These are phyloP conservation scores for Oplegnathus fasciatus DNA, from an alignment of 2,113 vertebrate species.

Conservation along the genomic window DNA sequence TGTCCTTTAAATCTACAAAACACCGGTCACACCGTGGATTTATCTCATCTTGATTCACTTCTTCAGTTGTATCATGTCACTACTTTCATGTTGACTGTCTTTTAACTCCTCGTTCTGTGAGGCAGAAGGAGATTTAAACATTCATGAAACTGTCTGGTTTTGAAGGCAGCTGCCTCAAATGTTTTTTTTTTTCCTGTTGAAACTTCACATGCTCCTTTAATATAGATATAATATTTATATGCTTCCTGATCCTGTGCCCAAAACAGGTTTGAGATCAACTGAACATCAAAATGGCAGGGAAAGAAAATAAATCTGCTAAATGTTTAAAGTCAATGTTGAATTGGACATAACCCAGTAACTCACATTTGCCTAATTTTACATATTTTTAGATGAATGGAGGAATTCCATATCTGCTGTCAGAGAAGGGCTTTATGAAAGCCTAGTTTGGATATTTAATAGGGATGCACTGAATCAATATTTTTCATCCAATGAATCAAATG, in stretches of 20 bases:
- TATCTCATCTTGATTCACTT: not conserved
- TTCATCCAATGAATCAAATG: no score
- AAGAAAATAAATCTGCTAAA: not conserved
- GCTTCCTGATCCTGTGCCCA: not conserved
- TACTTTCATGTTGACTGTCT: not conserved
- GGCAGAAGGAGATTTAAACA: not conserved
- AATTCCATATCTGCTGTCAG: not conserved
- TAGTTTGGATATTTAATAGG: not conserved
- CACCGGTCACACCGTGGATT: not conserved
- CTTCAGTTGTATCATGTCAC: not conserved
- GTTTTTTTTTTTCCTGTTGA: not conserved
- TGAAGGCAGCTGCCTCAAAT: not conserved
- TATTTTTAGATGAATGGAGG: not conserved
- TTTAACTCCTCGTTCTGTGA: not conserved
- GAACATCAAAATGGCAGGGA: not conserved
- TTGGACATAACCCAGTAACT: not conserved
- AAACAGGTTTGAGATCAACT: not conserved
- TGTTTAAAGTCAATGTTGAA: not conserved
- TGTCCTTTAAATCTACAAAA: not conserved
- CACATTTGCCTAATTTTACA: not conserved
- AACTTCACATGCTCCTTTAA: not conserved
- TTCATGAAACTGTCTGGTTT: not conserved
- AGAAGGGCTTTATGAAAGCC: not conserved
- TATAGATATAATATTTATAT: not conserved
- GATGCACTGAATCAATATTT: not conserved